Percentiles rank a stretch among this genome's conserved stretches.
phyloP scores from a whole-genome alignment of 2,888 invertebrate species.

The Habrosyne pyritoides region DNA sequence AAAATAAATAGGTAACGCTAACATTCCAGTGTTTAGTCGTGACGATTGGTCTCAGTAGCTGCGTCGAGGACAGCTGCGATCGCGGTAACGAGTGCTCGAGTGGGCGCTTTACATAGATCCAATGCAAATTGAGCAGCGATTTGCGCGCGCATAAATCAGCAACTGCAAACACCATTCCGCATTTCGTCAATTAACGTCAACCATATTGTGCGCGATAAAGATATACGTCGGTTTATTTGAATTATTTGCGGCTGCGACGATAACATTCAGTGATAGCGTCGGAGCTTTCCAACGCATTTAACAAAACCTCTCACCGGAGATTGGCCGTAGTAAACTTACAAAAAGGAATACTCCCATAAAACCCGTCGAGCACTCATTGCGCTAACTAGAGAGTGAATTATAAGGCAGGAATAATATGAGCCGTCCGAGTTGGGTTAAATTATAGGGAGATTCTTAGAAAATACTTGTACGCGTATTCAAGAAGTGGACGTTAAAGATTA shows the following conservation, averaged over 20 bases:
- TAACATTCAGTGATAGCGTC: constrained; percentile 30
- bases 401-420: constrained; percentile 58
- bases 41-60: constrained; percentile 54
- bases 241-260: constrained; percentile 40
- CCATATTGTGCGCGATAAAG: constrained; percentile 56
- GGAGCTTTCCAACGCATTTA: constrained; percentile 27
- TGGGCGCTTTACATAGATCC: constrained; percentile 71
- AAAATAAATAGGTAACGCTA: constrained; percentile 41
- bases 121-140: constrained; percentile 74
- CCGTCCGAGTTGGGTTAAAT: constrained; percentile 49
- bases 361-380: constrained; percentile 38
- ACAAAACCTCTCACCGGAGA: constrained; percentile 16
- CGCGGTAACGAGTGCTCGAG: constrained; percentile 64
- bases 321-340: constrained; percentile 26
- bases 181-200: constrained; percentile 72
- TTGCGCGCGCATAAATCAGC: constrained; percentile 65
- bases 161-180: constrained; percentile 47
- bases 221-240: constrained; percentile 41
- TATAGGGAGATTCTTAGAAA: constrained; percentile 53
- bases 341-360: constrained; percentile 31
- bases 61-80: constrained; percentile 47
- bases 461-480: constrained; percentile 38
- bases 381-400: constrained; percentile 66
- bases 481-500: constrained; percentile 35
- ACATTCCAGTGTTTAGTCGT: constrained; percentile 56